Percentiles rank a stretch among this genome's conserved stretches.
phyloP scores from a whole-genome alignment of 2,888 invertebrate species.

The Drosophila prostipennis region DNA sequence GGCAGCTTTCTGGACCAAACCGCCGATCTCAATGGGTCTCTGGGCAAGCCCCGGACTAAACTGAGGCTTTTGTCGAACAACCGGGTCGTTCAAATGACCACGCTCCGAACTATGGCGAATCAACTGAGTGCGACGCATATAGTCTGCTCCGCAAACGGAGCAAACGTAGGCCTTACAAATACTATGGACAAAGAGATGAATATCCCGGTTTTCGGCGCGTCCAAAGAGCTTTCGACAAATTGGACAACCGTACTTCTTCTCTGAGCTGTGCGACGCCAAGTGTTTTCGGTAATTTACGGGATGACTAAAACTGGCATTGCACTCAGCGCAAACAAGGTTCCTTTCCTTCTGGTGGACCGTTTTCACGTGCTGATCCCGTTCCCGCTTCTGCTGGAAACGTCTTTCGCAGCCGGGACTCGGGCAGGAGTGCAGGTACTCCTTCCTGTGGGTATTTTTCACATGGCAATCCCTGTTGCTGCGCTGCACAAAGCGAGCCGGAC shows the following conservation, averaged over 20 bases:
- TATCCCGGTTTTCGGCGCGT: constrained; percentile 93
- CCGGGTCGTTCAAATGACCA: constrained; percentile 90
- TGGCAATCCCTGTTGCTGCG: constrained; percentile 93
- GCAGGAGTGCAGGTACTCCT: constrained; percentile 86
- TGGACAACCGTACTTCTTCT: constrained; percentile 90
- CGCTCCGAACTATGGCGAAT: constrained; percentile 86
- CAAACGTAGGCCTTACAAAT: constrained; percentile 95
- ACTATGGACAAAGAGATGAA: constrained; percentile 93
- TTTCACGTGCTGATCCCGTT: constrained; percentile 92
- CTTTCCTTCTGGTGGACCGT: constrained; percentile 92
- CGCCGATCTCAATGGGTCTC: neutral
- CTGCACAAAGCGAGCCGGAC: constrained; percentile 92
- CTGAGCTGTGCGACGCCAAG: constrained; percentile 90
- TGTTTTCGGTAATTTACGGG: constrained; percentile 92
- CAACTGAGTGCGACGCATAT: constrained; percentile 93
- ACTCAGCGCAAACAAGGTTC: constrained; percentile 89
- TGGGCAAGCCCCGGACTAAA: constrained; percentile 80
- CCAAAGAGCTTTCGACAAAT: constrained; percentile 94
- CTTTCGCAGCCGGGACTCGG: constrained; percentile 90
- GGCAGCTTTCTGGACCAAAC: neutral
- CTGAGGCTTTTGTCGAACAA: constrained; percentile 92
- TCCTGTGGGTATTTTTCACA: constrained; percentile 90
- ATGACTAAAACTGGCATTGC: constrained; percentile 92
- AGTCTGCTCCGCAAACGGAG: constrained; percentile 91
- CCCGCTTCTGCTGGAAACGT: constrained; percentile 88